Conservation (phyloP, 2,888 invertebrate species). For the Sepiola atlantica region DNA sequence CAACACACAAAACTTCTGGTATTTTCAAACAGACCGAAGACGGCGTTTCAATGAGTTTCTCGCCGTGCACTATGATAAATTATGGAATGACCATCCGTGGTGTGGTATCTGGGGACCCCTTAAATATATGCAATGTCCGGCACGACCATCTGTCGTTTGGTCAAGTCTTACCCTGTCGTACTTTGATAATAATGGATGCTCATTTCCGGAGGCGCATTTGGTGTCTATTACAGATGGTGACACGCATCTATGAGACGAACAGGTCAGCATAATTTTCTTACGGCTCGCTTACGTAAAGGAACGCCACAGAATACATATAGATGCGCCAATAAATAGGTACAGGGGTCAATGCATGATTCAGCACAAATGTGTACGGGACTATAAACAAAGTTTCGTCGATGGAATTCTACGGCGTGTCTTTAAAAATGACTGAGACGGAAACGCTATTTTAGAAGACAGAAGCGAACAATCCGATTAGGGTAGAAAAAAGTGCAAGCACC, state of each 20-base stretch:
- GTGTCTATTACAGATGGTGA: background rate
- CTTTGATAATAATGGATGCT: background rate
- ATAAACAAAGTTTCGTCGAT: background rate
- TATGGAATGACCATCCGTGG: background rate
- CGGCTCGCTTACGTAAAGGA: background rate
- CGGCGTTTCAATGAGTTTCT: background rate
- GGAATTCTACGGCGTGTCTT: background rate
- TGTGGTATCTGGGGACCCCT: background rate
- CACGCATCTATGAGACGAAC: background rate
- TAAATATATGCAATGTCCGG: background rate
- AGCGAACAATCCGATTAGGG: too few species aligned
- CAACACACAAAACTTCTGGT: background rate
- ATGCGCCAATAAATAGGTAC: background rate
- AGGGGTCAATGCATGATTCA: background rate
- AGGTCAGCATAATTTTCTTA: background rate
- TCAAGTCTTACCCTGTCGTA: background rate
- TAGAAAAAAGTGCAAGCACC: too few species aligned
- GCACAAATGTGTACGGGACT: background rate
- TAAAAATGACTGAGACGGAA: too few species aligned
- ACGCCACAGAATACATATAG: background rate
- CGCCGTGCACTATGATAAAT: background rate
- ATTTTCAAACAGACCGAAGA: slow-evolving; percentile 16
- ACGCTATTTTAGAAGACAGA: too few species aligned
- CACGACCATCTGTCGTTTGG: background rate
- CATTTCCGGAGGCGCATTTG: background rate